phyloP scores from a whole-genome alignment of 2,113 vertebrate species.

The Agapornis roseicollis region DNA sequence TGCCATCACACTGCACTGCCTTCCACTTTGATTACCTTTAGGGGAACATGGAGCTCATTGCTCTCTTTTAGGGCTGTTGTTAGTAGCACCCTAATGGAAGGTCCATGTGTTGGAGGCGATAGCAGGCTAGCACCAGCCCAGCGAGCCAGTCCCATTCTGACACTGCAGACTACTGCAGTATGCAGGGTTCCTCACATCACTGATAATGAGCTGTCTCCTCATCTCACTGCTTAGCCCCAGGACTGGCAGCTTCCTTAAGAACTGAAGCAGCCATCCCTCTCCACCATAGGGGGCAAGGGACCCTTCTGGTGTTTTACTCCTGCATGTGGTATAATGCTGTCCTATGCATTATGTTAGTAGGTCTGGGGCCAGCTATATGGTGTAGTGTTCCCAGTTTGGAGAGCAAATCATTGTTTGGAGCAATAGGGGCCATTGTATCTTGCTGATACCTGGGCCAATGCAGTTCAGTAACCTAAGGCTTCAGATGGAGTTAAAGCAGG shows the following conservation, averaged over 20 bases:
- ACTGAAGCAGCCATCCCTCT: not conserved
- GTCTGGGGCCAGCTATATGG: not conserved
- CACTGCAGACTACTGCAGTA: not conserved
- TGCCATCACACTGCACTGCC: accelerated
- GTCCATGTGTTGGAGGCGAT: not conserved
- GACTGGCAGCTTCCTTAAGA: not conserved
- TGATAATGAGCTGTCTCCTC: not conserved
- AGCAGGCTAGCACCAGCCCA: not conserved
- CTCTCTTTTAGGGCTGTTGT: not conserved
- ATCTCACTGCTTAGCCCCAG: not conserved
- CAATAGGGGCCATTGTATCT: accelerated
- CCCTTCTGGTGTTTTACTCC: not conserved
- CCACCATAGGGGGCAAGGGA: accelerated
- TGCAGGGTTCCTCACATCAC: not conserved
- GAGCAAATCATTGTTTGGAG: not conserved
- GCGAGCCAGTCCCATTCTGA: not conserved
- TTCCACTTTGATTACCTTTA: not conserved
- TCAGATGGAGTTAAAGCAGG: not conserved
- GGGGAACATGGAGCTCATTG: not conserved
- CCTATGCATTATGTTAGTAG: not conserved
- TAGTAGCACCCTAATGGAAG: not conserved
- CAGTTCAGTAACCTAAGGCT: not conserved
- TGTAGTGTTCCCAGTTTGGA: accelerated
- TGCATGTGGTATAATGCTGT: accelerated
- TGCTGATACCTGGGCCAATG: not conserved